phyloP scores from a whole-genome alignment of 2,888 invertebrate genomes.

The Rugalucina vietnamica region DNA sequence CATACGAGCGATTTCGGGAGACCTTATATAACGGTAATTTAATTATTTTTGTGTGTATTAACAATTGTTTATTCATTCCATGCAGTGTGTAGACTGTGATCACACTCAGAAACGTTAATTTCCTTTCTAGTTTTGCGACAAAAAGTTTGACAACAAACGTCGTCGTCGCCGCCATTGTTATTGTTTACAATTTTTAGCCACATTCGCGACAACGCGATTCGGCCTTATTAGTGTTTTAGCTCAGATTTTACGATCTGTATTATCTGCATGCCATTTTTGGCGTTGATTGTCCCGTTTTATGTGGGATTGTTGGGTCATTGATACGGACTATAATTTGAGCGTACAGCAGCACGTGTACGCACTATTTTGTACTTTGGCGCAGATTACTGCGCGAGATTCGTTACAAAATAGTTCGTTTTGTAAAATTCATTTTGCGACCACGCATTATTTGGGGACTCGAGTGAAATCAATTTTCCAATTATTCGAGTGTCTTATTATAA shows the following conservation, averaged over 20 bases:
- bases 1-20: no score
- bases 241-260: not conserved
- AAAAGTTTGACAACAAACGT: no score
- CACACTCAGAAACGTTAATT: no score
- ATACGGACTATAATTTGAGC: not conserved
- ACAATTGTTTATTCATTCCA: no score
- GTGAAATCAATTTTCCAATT: not conserved
- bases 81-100: no score
- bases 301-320: not conserved
- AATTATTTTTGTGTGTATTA: no score
- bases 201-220: not conserved
- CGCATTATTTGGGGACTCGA: not conserved
- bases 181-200: no score
- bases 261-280: not conserved
- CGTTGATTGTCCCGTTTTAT: not conserved
- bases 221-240: not conserved
- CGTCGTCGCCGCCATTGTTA: no score
- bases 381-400: not conserved
- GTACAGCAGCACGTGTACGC: not conserved
- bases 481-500: not conserved
- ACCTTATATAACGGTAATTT: no score
- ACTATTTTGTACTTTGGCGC: not conserved
- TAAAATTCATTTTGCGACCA: not conserved
- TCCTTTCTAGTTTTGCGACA: no score
- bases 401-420: conserved; percentile 3